Evolutionary conservation across 2,888 invertebrate genomes (phyloP).

Genomic region (Cephus pygmeus): DNA sequence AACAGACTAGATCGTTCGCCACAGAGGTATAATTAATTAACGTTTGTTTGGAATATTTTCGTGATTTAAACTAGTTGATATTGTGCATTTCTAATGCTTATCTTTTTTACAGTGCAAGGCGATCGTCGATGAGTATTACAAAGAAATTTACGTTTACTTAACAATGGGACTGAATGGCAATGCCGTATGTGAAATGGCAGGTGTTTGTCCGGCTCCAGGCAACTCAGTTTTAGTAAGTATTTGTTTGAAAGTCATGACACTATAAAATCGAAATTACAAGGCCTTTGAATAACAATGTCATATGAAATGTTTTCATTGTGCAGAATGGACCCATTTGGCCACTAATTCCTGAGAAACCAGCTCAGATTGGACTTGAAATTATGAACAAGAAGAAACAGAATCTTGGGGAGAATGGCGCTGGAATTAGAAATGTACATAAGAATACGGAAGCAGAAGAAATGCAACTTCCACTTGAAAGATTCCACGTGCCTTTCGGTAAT

Average conservation of each 20-base stretch:
- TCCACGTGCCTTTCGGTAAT: conserved; percentile 48
- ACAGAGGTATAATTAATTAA: conserved; percentile 66
- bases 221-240: conserved; percentile 47
- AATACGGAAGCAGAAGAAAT: conserved; percentile 54
- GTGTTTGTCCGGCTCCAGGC: conserved; percentile 71
- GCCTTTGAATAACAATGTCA: neutral
- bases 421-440: conserved; percentile 21
- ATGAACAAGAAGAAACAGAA: conserved; percentile 34
- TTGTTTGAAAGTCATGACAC: conserved; percentile 13
- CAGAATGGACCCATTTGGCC: conserved; percentile 71
- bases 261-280: neutral
- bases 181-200: conserved; percentile 77
- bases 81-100: neutral
- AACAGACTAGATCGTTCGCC: conserved; percentile 80
- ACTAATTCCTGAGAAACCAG: conserved; percentile 67
- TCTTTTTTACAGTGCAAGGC: conserved; percentile 70
- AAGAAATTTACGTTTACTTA: conserved; percentile 77
- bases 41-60: neutral
- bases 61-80: neutral
- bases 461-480: conserved; percentile 69
- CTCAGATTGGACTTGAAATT: conserved; percentile 42
- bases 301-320: conserved; percentile 17
- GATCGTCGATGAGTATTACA: conserved; percentile 84
- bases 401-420: conserved; percentile 19
- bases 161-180: conserved; percentile 77